Base-by-base conservation (phyloP, 2,113 vertebrate species). In the Oryzias javanicus region DNA sequence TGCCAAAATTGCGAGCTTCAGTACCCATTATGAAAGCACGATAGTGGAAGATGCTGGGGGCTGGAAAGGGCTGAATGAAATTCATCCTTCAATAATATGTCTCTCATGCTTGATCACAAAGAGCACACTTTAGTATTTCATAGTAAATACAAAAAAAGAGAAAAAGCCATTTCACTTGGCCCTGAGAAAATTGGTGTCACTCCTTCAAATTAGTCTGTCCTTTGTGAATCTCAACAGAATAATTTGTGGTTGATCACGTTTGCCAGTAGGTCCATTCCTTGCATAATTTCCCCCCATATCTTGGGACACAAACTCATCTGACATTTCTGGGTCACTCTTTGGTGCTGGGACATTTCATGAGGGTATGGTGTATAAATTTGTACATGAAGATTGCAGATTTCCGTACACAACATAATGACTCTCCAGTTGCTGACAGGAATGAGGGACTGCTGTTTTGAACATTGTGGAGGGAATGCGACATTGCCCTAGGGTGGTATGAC, bases 131-230 rank as follows among this genome's bases (percentile, higher is more conserved):
- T 83, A 82, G 78, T 70, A 79, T 89, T 87, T 87, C 81, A 78
- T 65, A 66, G 84, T 90, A 90, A 90, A 91, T 79, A 87, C 49
- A 44, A 4, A 59, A 63, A 76, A 62, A 5, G 5, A 5, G 5
- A 62, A 74, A 55, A 35, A 52, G 35, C 40, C 40, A 56, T 59
- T 59, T 51, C 1, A 49, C 45, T 53, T 77, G 80, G 79, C 88
- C 87, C 71, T 54, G 72, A 78, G 87, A 76, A 91, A 90, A 91
- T 90, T 90, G 91, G 85, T 90, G 89, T 92, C 89, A 90, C 74
- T 84, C 72, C 42, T 64, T 81, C 61, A 88, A 90, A 90, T 90
- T 89, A 90, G 82, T 44, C n/a, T 27, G 14, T 78, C 74, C 67
- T 86, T 87, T 73, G 67, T 86, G 89, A 89, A 89, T 90, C 67